Evolutionary conservation across 2,888 invertebrate genomes (phyloP), one percentile per base, ranked within the genome.

Genomic region (Conus canariensis): DNA sequence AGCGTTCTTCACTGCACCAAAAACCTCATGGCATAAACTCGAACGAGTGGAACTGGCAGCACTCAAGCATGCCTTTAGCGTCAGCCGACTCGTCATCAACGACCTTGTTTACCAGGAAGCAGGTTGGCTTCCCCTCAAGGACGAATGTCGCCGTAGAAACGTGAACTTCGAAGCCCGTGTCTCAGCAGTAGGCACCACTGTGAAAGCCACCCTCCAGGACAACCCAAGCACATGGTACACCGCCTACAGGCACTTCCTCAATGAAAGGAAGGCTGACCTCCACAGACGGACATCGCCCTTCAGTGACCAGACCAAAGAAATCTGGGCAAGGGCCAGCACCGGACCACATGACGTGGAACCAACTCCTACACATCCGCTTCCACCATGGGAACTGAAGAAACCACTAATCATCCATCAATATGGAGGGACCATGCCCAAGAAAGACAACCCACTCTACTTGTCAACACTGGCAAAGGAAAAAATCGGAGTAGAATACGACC

Each of bases 61-160:
- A 4, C 22, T 25, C n/a, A 74, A n/a, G n/a, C 74, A 74, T 10
- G 74, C 25, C 0, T n/a, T 74, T n/a, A 0, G 74, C 3, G n/a
- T 74, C 9, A 22, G n/a, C 6, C 22, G 9, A n/a, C n/a, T 6
- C 3, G 10, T 9, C 74, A 10, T n/a, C 74, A 74, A 74, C 6
- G 74, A 74, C 74, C 74, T 74, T 10, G 74, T 74, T 10, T 74
- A 74, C 74, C 74, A 74, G n/a, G 74, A 74, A n/a, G 74, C n/a
- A 74, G 74, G n/a, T 2, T 25, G 74, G 74, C n/a, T 74, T n/a
- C 74, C 74, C 74, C n/a, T 74, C n/a, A 74, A 1, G 10, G 74
- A 74, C 7, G 74, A 74, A 25, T n/a, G 74, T n/a, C 22, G 74
- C 5, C 74, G 74, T n/a, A 22, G n/a, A 22, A n/a, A n/a, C n/a